These are phyloP conservation scores for Notodonta dromedarius DNA, from an alignment of 2,888 invertebrate species.

Conservation along the genomic window DNA sequence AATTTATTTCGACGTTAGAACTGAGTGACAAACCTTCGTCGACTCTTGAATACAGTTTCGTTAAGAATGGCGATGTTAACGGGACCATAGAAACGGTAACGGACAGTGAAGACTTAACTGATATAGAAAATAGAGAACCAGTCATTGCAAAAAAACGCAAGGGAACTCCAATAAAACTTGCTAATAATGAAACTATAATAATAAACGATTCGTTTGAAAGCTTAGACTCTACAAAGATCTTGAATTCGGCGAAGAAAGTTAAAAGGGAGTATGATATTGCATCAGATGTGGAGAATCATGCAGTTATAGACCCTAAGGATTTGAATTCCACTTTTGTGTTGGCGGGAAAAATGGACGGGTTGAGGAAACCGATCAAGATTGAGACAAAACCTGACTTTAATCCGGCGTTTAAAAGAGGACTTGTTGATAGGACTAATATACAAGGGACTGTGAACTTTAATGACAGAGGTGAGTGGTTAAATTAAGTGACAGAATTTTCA, in stretches of 20 bases:
- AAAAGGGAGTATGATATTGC: constrained; percentile 53
- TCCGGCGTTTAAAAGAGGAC: constrained; percentile 55
- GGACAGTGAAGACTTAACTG: constrained; percentile 69
- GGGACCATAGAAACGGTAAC: constrained; percentile 56
- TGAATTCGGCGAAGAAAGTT: constrained; percentile 69
- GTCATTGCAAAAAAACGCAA: constrained; percentile 60
- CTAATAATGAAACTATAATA: constrained; percentile 71
- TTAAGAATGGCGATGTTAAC: constrained; percentile 44
- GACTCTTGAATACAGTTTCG: constrained; percentile 42
- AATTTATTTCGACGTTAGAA: constrained; percentile 64
- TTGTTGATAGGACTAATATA: constrained; percentile 70
- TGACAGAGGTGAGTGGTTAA: constrained; percentile 59
- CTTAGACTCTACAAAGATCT: constrained; percentile 58
- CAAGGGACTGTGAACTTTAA: constrained; percentile 58
- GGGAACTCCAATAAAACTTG: constrained; percentile 70
- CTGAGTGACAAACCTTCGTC: constrained; percentile 55
- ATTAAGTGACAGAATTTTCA: neutral
- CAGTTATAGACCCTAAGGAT: constrained; percentile 60
- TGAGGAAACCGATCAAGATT: constrained; percentile 49
- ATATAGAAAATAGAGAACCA: constrained; percentile 64
- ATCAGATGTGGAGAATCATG: constrained; percentile 59
- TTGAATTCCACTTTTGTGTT: constrained; percentile 78
- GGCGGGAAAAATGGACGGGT: constrained; percentile 59
- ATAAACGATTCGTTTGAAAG: constrained; percentile 74
- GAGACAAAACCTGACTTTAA: constrained; percentile 41